Base-by-base conservation (phyloP, 1,140 invertebrate species). In the Phocides pigmalion region DNA sequence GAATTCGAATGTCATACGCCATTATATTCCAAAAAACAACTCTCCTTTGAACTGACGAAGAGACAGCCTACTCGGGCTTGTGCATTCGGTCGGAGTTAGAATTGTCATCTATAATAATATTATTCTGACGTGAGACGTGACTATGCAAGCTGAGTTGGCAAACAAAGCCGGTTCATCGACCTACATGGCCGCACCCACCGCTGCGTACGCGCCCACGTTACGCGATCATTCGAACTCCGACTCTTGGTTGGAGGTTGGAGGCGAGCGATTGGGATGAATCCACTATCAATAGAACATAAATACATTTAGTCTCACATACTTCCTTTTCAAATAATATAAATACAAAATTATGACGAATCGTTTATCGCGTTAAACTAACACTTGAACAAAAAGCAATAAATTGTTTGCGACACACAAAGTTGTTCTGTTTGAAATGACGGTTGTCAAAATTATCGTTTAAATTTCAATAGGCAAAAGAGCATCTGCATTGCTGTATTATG, bases 101-200 rank as follows among this genome's bases (percentile, higher is more conserved):
- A 64, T 71, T 77, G 79, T 82, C 82, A 77, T 76, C 74, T 79
- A 84, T 70, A 72, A 84, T 85, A 82, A 82, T 82, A 79, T 76
- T 79, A 75, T 78, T 78, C 72, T 71, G 74, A 74, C 73, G 65
- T 64, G 79, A 76, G 68, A 75, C 70, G 76, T 66, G 78, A 76
- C 65, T 79, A 71, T 58, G 54, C 54, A 76, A 81, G 84, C 85
- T 89, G 85, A 89, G 88, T 87, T 90, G 88, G 88, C 88, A 89
- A 90, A 90, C 87, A 90, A 88, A 87, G 87, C 81, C 75, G 84
- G 88, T 82, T 89, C 81, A 87, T 81, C 80, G 85, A 89, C 87
- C 88, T 70, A 72, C 73, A 72, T 70, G 75, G 84, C 79, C 88
- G 84, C 87, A 79, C 87, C 82, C 84, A 79, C 67, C 62, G 70